Percentiles rank a stretch among this genome's conserved stretches.
Evolutionary conservation across 2,888 invertebrate genomes (phyloP).

Genomic region (Drosophila meridiana): DNA sequence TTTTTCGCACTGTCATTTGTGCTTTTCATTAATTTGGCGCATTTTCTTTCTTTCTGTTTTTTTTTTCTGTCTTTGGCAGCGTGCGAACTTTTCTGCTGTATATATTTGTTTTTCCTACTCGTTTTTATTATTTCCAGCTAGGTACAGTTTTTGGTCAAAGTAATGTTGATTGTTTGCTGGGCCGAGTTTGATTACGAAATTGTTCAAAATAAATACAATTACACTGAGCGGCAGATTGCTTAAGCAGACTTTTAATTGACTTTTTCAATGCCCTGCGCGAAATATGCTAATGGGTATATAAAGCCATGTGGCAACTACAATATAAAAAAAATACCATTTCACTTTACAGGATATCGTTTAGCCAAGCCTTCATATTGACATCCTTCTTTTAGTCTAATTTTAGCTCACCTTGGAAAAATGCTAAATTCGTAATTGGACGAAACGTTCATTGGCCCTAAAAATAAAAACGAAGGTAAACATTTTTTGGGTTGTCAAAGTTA

Average conservation of each 20-base stretch:
- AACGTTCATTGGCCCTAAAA: constrained; percentile 4
- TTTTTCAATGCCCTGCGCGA: constrained; percentile 45
- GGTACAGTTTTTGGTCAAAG: constrained; percentile 70
- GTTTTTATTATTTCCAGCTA: constrained; percentile 57
- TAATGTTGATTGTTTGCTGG: constrained; percentile 79
- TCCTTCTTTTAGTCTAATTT: constrained; percentile 9
- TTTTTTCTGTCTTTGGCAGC: constrained; percentile 43
- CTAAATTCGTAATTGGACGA: constrained; percentile 22
- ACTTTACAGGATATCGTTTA: constrained; percentile 11
- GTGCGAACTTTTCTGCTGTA: constrained; percentile 64
- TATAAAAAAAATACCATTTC: neutral
- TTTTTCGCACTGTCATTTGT: constrained; percentile 73
- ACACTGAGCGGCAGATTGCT: constrained; percentile 39
- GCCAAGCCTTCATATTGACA: neutral
- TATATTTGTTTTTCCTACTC: constrained; percentile 27
- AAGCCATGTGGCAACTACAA: neutral
- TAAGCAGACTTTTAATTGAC: constrained; percentile 70
- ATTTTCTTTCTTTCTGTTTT: constrained; percentile 40
- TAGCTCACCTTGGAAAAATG: constrained; percentile 18
- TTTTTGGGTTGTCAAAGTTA: constrained; percentile 58
- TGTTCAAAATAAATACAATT: constrained; percentile 80
- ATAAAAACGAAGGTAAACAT: constrained; percentile 45
- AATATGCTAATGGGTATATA: neutral
- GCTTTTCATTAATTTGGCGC: constrained; percentile 69
- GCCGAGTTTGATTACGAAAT: constrained; percentile 78